phyloP scores from a whole-genome alignment of 2,888 invertebrate species.

The Bimastos eiseni region DNA sequence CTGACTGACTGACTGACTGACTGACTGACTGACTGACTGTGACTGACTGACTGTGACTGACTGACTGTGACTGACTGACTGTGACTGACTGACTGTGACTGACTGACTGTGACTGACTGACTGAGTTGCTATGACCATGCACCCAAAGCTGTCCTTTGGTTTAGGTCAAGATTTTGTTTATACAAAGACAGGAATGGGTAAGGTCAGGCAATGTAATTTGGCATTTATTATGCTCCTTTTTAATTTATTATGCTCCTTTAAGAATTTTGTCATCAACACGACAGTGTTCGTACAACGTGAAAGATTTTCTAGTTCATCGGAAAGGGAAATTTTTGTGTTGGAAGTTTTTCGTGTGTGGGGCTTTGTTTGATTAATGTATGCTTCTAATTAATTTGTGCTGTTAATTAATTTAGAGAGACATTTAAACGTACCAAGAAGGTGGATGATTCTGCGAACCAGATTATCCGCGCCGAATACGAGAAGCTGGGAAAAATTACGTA shows the following conservation, averaged over 20 bases:
- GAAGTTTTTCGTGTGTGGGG: not conserved
- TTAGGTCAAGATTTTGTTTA: not conserved
- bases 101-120: conserved; percentile 22
- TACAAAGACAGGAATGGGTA: not conserved
- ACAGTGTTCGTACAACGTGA: not conserved
- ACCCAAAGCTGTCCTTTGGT: not conserved
- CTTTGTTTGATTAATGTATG: not conserved
- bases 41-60: not conserved
- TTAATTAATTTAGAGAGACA: conserved; percentile 29
- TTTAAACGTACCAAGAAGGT: conserved; percentile 26
- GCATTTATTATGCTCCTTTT: too few relatives aligned
- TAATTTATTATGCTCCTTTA: too few relatives aligned
- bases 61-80: not conserved
- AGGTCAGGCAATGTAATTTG: too few relatives aligned
- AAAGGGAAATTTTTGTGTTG: not conserved
- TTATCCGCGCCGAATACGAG: conserved; percentile 49
- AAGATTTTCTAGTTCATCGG: not conserved
- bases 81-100: conserved; percentile 22
- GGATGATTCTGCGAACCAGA: conserved; percentile 45
- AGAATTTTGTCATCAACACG: not conserved
- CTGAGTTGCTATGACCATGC: not conserved
- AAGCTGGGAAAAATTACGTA: conserved; percentile 53
- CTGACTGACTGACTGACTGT: conserved; percentile 2
- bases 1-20: conserved; percentile 22
- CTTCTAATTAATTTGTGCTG: not conserved